Evolutionary conservation across 2,888 invertebrate species (phyloP), one percentile per base, ranked within the genome.

Genomic region (Byasa hedistus): DNA sequence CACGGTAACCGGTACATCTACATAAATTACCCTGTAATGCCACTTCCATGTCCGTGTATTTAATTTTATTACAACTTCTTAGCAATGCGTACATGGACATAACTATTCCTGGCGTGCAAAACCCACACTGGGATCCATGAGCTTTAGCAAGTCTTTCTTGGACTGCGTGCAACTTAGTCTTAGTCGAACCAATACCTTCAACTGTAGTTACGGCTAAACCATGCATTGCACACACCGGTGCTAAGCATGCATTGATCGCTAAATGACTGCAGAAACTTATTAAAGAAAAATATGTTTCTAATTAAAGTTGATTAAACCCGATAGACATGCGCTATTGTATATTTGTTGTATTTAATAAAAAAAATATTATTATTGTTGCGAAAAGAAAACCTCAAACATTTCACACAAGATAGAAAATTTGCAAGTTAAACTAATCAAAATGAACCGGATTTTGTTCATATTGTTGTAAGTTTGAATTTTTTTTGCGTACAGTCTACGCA

Each of bases 31-130:
- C 96, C 92, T 96, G 96, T 73, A 96, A 95, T 3, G 95, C 94
- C 5, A 94, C 92, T 85, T 96, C 96, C 77, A 97, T 85, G 71
- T 96, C 94, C 67, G 93, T 94, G 69, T 84, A 91, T 72, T 80
- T 86, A 36, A 91, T 85, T 68, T 80, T 80, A 64, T 75, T 79
- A 65, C 78, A 79, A 70, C 92, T 94, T 76, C 97, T 87, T 0
- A 97, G 87, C 55, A 97, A 87, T 0, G 96, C 92, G 78, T 97
- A 97, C 96, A 97, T 96, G 0, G 97, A 97, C 97, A 98, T 98
- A 0, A 97, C 96, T 71, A 98, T 96, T 19, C 97, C 97, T 2
- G 97, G 97, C 0, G 97, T 97, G 75, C 97, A 97, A 82, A 96
- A 97, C 2, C 97, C 97, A 79, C 97, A 97, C 84, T 97, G 97